phyloP scores from a whole-genome alignment of 2,113 vertebrate species.

The Nothocercus julius region DNA sequence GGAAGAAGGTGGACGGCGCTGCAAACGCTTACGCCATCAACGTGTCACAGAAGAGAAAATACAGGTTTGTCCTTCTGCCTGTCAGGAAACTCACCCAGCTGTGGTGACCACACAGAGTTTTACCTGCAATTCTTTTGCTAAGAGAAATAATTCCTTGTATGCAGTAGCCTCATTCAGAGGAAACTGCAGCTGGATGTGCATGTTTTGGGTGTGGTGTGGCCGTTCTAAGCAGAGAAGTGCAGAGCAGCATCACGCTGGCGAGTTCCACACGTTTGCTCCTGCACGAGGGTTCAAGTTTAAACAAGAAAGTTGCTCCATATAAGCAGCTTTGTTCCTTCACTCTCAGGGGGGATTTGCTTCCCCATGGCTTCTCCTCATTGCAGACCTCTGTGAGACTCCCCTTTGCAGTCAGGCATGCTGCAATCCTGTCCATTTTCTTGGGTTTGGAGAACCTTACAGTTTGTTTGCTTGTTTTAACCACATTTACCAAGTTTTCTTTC shows the following conservation, averaged over 20 bases:
- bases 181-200: not conserved
- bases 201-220: not conserved
- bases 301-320: not conserved
- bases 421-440: not conserved
- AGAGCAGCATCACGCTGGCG: not conserved
- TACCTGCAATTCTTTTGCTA: not conserved
- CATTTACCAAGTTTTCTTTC: not conserved
- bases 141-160: not conserved
- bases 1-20: constrained; percentile 88
- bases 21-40: constrained; percentile 92
- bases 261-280: not conserved
- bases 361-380: not conserved
- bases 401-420: not conserved
- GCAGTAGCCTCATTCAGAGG: not conserved
- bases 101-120: not conserved
- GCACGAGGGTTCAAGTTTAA: not conserved
- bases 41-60: constrained; percentile 95
- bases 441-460: not conserved
- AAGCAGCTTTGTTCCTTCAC: not conserved
- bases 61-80: constrained; percentile 82
- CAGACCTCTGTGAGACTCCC: not conserved
- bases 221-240: not conserved
- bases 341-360: not conserved
- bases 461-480: not conserved
- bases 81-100: too few species aligned